Percentiles rank a stretch among this genome's conserved stretches.
Evolutionary conservation across 2,888 invertebrate species (phyloP).

Genomic region (Ophion costatus): DNA sequence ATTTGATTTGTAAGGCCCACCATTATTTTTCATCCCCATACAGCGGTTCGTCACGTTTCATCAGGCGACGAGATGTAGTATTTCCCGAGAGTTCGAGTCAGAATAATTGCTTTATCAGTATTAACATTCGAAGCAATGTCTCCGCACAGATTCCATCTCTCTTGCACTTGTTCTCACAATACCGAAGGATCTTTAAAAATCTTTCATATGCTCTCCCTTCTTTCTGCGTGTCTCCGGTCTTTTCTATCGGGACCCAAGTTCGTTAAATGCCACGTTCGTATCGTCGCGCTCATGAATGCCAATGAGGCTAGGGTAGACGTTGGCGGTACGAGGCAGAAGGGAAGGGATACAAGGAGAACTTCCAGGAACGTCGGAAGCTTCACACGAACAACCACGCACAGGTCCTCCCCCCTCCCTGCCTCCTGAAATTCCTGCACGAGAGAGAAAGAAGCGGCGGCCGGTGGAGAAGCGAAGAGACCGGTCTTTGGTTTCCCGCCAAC

Average conservation of each 20-base stretch:
- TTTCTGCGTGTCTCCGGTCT: conserved; percentile 18
- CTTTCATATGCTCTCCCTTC: conserved; percentile 29
- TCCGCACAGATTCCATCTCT: neutral
- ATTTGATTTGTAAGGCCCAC: neutral
- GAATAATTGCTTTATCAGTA: too few relatives aligned
- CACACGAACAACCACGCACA: conserved; percentile 65
- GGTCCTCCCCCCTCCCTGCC: conserved; percentile 40
- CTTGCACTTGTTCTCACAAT: conserved; percentile 4
- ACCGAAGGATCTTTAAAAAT: conserved; percentile 34
- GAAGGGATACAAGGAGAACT: conserved; percentile 60
- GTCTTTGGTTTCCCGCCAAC: conserved; percentile 67
- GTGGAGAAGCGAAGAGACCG: conserved; percentile 53
- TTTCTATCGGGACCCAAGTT: conserved; percentile 55
- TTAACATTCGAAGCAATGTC: too few relatives aligned
- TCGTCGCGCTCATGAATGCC: conserved; percentile 73
- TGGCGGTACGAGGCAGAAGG: conserved; percentile 21
- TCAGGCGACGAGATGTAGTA: too few relatives aligned
- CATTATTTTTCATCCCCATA: neutral
- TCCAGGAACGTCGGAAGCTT: conserved; percentile 73
- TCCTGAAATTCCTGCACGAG: conserved; percentile 52
- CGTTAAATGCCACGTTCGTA: conserved; percentile 59
- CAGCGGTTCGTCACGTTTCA: neutral
- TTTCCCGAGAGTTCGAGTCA: too few relatives aligned
- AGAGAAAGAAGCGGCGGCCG: conserved; percentile 18
- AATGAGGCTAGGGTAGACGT: conserved; percentile 67